These are phyloP conservation scores for Coregonus clupeaformis DNA, from an alignment of 2,113 vertebrate species.

Conservation along the genomic window DNA sequence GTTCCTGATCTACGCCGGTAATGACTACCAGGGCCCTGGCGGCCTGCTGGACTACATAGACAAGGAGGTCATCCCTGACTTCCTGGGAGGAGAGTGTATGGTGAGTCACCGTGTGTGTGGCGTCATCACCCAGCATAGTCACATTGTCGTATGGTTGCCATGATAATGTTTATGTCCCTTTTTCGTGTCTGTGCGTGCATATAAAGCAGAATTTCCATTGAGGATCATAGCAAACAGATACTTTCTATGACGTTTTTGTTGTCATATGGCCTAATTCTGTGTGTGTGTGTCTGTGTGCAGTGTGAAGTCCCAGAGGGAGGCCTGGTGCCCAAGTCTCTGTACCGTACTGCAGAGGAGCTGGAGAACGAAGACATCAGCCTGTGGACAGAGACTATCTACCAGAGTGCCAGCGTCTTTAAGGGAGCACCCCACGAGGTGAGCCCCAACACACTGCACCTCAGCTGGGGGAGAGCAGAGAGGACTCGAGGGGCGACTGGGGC, in stretches of 20 bases:
- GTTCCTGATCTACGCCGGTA: slow-evolving; percentile 97
- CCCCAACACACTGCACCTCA: neutral
- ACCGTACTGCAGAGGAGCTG: slow-evolving; percentile 90
- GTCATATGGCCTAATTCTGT: too few relatives aligned
- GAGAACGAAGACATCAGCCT: slow-evolving; percentile 90
- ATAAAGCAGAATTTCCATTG: too few relatives aligned
- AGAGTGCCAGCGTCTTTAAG: slow-evolving; percentile 90
- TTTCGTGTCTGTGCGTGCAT: too few relatives aligned
- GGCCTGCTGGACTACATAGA: slow-evolving; percentile 97
- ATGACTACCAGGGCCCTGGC: slow-evolving; percentile 94
- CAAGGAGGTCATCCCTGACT: slow-evolving; percentile 94
- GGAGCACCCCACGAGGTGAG: slow-evolving; percentile 85
- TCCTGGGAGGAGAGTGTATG: slow-evolving; percentile 95
- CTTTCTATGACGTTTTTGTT: too few relatives aligned
- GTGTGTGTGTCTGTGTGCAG: slow-evolving; percentile 59
- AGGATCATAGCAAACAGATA: too few relatives aligned
- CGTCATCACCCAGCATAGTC: too few relatives aligned
- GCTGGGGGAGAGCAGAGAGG: neutral
- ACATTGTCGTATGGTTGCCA: too few relatives aligned
- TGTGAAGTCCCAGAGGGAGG: slow-evolving; percentile 96
- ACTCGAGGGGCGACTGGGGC: neutral
- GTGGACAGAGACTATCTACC: slow-evolving; percentile 97
- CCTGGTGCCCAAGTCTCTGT: slow-evolving; percentile 93
- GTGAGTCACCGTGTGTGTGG: slow-evolving; percentile 55
- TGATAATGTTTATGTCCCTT: neutral